These are phyloP conservation scores for Corydoras sp. DNA, from an alignment of 2,113 vertebrate species.

Conservation along the genomic window DNA sequence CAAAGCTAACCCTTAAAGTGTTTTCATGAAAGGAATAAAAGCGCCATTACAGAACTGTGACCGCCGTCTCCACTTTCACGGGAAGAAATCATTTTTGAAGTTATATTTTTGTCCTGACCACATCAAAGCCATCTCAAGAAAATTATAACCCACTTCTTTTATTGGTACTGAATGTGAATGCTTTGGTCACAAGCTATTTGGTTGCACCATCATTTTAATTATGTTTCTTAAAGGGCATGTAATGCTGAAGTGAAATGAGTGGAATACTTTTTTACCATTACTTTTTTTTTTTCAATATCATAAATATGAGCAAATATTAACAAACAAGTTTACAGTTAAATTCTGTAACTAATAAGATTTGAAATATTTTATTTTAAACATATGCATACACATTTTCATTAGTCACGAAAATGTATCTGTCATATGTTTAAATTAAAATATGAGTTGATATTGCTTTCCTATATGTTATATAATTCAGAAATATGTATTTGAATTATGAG, in stretches of 20 bases:
- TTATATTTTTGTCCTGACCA: slow-evolving; percentile 26
- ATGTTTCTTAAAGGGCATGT: neutral
- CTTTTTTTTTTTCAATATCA: neutral
- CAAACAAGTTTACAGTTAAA: too few relatives aligned
- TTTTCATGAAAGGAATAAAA: slow-evolving; percentile 28
- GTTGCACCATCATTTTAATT: slow-evolving; percentile 11
- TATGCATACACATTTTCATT: too few relatives aligned
- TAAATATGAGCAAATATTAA: neutral
- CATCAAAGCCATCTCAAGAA: slow-evolving; percentile 32
- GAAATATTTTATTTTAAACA: too few relatives aligned
- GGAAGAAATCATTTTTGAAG: slow-evolving; percentile 19
- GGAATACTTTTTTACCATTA: neutral
- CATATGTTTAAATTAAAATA: too few relatives aligned
- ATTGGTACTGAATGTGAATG: slow-evolving; percentile 13
- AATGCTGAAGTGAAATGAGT: neutral
- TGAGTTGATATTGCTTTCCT: too few relatives aligned
- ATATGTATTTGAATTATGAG: too few relatives aligned
- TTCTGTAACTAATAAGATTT: too few relatives aligned
- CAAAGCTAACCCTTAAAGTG: slow-evolving; percentile 27
- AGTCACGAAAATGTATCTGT: too few relatives aligned
- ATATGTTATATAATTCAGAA: too few relatives aligned
- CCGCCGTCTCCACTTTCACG: slow-evolving; percentile 19
- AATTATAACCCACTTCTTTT: slow-evolving; percentile 30
- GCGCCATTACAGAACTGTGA: slow-evolving; percentile 21
- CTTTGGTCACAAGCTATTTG: slow-evolving; percentile 11